phyloP scores from a whole-genome alignment of 1,140 invertebrate genomes.

The Delia radicum region DNA sequence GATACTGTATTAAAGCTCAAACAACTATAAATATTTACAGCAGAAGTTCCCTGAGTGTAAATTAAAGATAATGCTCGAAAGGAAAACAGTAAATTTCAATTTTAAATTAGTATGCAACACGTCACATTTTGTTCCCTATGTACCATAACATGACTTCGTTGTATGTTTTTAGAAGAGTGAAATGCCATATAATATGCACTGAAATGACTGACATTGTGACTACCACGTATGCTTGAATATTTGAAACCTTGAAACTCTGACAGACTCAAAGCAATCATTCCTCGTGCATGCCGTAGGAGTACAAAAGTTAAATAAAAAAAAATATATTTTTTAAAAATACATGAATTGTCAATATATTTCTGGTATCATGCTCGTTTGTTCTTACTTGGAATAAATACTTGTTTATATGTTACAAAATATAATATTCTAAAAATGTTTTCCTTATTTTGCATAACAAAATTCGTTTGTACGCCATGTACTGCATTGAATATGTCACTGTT shows the following conservation, averaged over 20 bases:
- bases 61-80: too few species aligned
- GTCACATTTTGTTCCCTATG: not conserved
- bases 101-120: slow-evolving; percentile 13
- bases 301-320: too few species aligned
- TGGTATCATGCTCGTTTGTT: not conserved
- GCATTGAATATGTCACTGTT: too few species aligned
- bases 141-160: too few species aligned
- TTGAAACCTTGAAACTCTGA: not conserved
- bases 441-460: too few species aligned
- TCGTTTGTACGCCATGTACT: too few species aligned
- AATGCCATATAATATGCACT: too few species aligned
- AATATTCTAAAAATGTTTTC: slow-evolving; percentile 1
- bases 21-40: too few species aligned
- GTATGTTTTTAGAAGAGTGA: too few species aligned
- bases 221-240: not conserved
- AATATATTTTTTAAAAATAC: too few species aligned
- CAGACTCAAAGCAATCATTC: not conserved
- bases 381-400: not conserved
- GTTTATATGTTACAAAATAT: not conserved
- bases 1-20: too few species aligned
- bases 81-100: slow-evolving; percentile 13
- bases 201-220: not conserved
- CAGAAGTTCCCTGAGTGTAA: not conserved
- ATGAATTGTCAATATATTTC: slow-evolving; percentile 14
- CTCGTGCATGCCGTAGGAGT: not conserved